Base-by-base conservation (phyloP, 2,888 invertebrate species). In the Tineola bisselliella region DNA sequence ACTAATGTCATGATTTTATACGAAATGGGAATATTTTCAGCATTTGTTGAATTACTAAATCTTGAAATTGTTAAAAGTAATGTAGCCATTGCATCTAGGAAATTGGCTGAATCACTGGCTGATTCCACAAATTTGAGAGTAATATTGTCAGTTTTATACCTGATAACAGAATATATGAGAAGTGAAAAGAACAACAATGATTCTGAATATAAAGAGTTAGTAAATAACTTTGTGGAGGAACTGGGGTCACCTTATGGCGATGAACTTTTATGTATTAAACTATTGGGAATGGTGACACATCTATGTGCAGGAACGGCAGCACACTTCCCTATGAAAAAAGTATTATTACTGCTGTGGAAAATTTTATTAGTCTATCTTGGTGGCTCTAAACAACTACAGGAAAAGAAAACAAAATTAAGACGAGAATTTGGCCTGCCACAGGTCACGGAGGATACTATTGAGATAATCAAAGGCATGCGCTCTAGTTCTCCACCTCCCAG, bases 291-390 rank as follows among this genome's bases (percentile, higher is more conserved):
- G 98, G 95, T 99, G 30, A 97, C 97, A 33, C 91, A 94, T 67
- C 97, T 99, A 75, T 99, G 99, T 81, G 95, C 96, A 68, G 98
- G 98, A 0, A 92, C 94, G 25, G 94, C 96, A 6, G 97, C 98
- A 15, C 98, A 99, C 84, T 99, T 97, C 83, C 99, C 99, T 2
- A 98, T 99, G 92, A 98, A 98, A 77, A 99, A 99, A 84, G 95
- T 99, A 10, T 88, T 99, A 15, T 84, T 99, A 58, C 84, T 99
- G 15, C 78, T 98, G 1, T 99, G 99, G 99, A 99, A 99, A 87
- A 90, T 96, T 10, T 91, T 98, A 62, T 87, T 99, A 60, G 92
- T 98, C 1, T 93, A 95, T 12, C 87, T 99, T 59, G 99, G 99
- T 18, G 99, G 98, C 8, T 95, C 95, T 72, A 91, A 93, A 62